Evolutionary conservation across 2,888 invertebrate species (phyloP), one percentile per base, ranked within the genome.

Genomic region (Idaea biselata): DNA sequence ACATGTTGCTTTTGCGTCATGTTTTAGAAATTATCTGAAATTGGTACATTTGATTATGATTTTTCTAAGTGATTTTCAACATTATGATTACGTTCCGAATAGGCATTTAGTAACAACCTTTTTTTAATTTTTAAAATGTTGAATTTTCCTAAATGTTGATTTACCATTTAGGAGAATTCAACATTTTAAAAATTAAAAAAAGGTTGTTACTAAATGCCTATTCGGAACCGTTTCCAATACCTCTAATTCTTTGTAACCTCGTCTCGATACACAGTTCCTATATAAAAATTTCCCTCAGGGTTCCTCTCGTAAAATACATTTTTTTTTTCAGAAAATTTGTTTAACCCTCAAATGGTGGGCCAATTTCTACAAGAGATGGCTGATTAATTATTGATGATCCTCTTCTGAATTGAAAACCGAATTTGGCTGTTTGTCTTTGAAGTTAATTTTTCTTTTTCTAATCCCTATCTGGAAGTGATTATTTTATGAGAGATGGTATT

Each of bases 281-380:
- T 86, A 90, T 86, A 89, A 89, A n/a, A 90, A 91, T 89, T 90
- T 90, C 89, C 90, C 91, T 82, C 74, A 85, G 90, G 90, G 86
- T 85, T 81, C 68, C 77, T 78, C 71, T 73, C 72, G 71, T 73
- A 82, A 84, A 77, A 80, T 73, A 80, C 75, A 74, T 73, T 74
- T 77, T 83, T 87, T 84, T 79, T 82, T 86, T 86, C 82, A 71
- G 81, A 78, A 81, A 82, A 79, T 77, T 80, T 82, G 82, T 87
- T 88, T 84, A 88, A 88, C 89, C 87, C 84, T 79, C 86, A 85
- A 89, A 87, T 82, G 87, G 83, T 83, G 85, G n/a, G 87, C 87
- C 89, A 89, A 91, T 91, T 89, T 86, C 78, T 75, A 84, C 83
- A 86, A 81, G 82, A 86, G 87, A 88, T 86, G 88, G 84, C 78